phyloP scores from a whole-genome alignment of 2,113 vertebrate species.

The Larimichthys polyactis region DNA sequence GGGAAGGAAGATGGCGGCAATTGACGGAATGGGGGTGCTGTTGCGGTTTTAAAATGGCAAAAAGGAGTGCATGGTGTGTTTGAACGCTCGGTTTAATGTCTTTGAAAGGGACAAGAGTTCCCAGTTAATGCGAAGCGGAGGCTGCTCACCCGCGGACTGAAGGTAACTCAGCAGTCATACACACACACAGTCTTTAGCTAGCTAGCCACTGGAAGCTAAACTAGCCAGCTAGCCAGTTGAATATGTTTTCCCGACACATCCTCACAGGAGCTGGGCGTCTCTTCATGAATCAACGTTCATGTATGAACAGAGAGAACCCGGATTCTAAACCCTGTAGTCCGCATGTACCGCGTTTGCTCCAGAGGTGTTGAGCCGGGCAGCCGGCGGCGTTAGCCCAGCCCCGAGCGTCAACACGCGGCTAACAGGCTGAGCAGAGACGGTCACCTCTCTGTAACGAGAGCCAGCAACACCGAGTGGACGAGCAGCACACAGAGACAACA shows the following conservation, averaged over 20 bases:
- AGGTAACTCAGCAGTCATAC: slow-evolving; percentile 39
- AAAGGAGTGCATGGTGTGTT: slow-evolving; percentile 24
- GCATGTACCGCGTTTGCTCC: too few relatives aligned
- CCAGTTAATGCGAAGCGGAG: neutral
- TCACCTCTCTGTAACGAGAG: neutral
- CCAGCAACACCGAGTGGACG: neutral
- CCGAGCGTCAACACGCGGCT: neutral
- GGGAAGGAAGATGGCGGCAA: slow-evolving; percentile 85
- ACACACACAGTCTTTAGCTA: neutral
- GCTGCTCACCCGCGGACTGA: neutral
- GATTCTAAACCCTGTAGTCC: neutral
- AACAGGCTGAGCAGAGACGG: neutral
- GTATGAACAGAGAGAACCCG: too few relatives aligned
- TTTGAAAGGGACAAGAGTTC: neutral
- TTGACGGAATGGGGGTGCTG: slow-evolving; percentile 76
- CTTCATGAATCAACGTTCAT: too few relatives aligned
- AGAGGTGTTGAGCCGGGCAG: neutral
- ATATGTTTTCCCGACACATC: slow-evolving; percentile 5
- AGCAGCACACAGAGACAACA: neutral
- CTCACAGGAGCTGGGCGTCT: too few relatives aligned
- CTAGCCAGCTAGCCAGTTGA: neutral
- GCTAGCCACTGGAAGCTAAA: slow-evolving; percentile 51
- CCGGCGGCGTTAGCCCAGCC: neutral
- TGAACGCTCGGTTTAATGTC: neutral
- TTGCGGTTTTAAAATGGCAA: slow-evolving; percentile 66